These are phyloP conservation scores for Ametastegia equiseti DNA, from an alignment of 2,888 invertebrate species.

Conservation along the genomic window DNA sequence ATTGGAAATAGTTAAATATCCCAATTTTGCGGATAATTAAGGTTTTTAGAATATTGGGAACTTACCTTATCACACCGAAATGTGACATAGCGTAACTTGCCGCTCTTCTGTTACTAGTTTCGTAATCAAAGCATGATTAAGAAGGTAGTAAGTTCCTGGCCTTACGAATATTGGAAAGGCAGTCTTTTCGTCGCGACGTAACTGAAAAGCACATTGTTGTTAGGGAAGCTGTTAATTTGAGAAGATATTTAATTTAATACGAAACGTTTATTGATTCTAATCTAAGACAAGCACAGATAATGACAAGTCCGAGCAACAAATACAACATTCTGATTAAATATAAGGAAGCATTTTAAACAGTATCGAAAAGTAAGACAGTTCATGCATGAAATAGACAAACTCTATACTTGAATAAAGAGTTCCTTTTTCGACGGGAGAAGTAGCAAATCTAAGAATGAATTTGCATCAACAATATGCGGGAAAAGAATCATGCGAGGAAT, in stretches of 20 bases:
- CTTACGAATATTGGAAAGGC: conserved; percentile 17
- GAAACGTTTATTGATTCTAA: neutral
- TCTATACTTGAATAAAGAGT: neutral
- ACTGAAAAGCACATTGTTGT: conserved; percentile 39
- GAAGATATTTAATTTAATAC: neutral
- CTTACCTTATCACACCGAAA: conserved; percentile 8
- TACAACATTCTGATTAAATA: neutral
- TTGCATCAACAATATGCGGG: too few species aligned
- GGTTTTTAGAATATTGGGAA: neutral
- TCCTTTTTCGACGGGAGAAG: too few species aligned
- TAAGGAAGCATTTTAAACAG: neutral
- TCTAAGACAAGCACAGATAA: neutral
- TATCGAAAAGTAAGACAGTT: neutral
- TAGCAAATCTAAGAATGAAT: too few species aligned
- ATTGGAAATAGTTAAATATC: too few species aligned
- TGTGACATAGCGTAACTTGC: neutral
- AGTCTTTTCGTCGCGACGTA: conserved; percentile 24
- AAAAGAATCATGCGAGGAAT: too few species aligned
- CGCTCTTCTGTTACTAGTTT: neutral
- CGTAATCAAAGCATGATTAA: conserved; percentile 8
- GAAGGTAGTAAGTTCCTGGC: neutral
- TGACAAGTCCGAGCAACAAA: neutral
- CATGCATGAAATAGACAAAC: neutral
- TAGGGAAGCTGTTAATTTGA: conserved; percentile 16
- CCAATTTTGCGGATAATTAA: neutral